Percentiles rank a stretch among this genome's conserved stretches.
phyloP scores from a whole-genome alignment of 2,888 invertebrate genomes.

The Tenthredo mesomela region DNA sequence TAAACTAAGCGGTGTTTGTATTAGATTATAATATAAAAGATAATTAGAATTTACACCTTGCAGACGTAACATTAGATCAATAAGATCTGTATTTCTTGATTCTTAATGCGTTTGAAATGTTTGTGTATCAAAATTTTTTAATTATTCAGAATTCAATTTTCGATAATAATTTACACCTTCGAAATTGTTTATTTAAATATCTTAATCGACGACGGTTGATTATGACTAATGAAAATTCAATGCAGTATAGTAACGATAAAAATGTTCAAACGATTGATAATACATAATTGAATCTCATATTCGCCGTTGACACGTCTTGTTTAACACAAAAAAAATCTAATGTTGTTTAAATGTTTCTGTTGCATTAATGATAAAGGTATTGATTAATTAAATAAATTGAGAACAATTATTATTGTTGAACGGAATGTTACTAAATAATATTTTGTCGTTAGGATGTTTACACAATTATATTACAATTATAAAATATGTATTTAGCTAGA shows the following conservation, averaged over 20 bases:
- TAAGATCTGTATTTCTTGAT: background rate
- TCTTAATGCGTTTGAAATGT: background rate
- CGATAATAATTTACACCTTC: background rate
- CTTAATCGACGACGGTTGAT: background rate
- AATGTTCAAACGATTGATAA: background rate
- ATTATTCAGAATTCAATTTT: background rate
- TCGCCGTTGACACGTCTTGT: constrained; percentile 12
- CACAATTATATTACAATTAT: constrained; percentile 37
- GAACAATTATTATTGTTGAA: constrained; percentile 9
- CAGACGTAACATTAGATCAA: background rate
- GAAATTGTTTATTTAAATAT: background rate
- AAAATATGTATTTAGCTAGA: constrained; percentile 9
- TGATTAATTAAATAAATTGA: background rate
- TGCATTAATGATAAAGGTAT: constrained; percentile 36
- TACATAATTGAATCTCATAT: constrained; percentile 19
- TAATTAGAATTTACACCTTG: background rate
- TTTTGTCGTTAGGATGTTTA: constrained; percentile 44
- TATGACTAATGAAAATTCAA: background rate
- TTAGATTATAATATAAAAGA: background rate
- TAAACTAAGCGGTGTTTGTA: constrained; percentile 16
- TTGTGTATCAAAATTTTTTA: background rate
- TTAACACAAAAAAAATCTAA: background rate
- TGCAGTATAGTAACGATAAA: constrained; percentile 1
- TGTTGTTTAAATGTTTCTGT: constrained; percentile 15
- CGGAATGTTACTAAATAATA: constrained; percentile 27